Conservation (phyloP, 2,797 vertebrate species). For the Typhlichthys subterraneus region DNA sequence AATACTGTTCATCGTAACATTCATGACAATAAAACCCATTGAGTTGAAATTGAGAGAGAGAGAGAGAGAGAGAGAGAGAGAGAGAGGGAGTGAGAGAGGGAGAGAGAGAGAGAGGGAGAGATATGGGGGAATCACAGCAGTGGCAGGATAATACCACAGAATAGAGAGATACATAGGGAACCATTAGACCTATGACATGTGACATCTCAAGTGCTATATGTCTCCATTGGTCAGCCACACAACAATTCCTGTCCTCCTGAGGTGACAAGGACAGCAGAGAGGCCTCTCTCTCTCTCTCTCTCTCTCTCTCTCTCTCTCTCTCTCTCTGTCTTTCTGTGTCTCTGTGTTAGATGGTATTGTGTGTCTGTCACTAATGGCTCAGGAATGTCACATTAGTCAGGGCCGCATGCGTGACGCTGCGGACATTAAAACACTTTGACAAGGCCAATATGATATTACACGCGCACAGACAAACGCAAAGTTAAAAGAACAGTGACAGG, state of each 20-base stretch:
- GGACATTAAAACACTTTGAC: conserved; percentile 71
- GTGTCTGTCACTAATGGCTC: conserved; percentile 81
- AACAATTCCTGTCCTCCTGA: conserved; percentile 52
- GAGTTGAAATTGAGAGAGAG: neutral
- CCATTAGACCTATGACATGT: too few relatives aligned
- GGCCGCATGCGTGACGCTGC: conserved; percentile 65
- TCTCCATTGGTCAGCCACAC: conserved; percentile 42
- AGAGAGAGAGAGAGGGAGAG: neutral
- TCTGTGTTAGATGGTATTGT: conserved; percentile 57
- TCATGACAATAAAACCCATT: too few relatives aligned
- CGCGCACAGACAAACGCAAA: conserved; percentile 21
- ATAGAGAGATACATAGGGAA: neutral
- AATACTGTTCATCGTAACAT: too few relatives aligned
- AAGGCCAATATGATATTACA: conserved; percentile 64
- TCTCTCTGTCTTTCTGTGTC: conserved; percentile 12
- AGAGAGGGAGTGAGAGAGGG: too few relatives aligned
- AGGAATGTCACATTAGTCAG: conserved; percentile 83
- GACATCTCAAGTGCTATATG: too few relatives aligned
- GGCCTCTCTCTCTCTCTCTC: conserved; percentile 22
- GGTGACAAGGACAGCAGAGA: conserved; percentile 36
- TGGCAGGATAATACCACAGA: neutral
- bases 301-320: conserved; percentile 10
- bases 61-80: conserved; percentile 23
- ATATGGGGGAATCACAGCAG: neutral
- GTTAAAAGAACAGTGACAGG: conserved; percentile 54